Percentiles rank a stretch among this genome's conserved stretches.
Evolutionary conservation across 2,113 vertebrate genomes (phyloP).

Genomic region (Chloropsis cyanopogon): DNA sequence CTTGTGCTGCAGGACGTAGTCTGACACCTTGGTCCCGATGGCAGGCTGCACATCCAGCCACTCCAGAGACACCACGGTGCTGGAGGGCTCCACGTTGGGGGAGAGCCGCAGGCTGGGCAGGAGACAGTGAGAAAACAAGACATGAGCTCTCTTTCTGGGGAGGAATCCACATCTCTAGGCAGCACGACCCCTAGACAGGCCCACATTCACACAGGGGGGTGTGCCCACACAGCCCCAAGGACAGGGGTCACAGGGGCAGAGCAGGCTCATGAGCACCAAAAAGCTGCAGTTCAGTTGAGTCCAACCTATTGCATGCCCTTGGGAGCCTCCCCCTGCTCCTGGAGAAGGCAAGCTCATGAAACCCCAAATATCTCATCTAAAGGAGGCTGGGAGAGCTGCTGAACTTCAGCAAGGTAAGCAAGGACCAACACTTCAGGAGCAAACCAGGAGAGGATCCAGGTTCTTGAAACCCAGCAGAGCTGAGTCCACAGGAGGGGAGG

Average conservation of each 20-base stretch:
- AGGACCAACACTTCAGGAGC: neutral
- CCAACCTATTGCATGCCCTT: neutral
- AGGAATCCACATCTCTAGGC: neutral
- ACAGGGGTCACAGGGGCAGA: neutral
- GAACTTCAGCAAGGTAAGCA: neutral
- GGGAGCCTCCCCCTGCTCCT: neutral
- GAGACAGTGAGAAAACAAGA: neutral
- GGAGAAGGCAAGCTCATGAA: neutral
- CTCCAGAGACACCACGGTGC: slow-evolving; percentile 93
- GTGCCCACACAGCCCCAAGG: neutral
- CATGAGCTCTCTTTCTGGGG: neutral
- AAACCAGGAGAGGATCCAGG: neutral
- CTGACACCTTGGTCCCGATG: slow-evolving; percentile 93
- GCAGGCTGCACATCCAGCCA: slow-evolving; percentile 93
- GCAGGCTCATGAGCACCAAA: neutral
- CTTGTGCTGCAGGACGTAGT: slow-evolving; percentile 96
- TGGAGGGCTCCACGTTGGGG: slow-evolving; percentile 90
- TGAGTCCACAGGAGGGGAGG: neutral
- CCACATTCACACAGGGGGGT: too few relatives aligned
- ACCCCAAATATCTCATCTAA: neutral
- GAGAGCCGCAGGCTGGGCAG: slow-evolving; percentile 83
- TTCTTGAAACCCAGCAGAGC: neutral
- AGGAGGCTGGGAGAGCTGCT: neutral
- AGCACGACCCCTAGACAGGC: neutral
- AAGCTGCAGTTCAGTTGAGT: neutral